Conservation (phyloP, 2,113 vertebrate species). For the Heterochromis multidens region DNA sequence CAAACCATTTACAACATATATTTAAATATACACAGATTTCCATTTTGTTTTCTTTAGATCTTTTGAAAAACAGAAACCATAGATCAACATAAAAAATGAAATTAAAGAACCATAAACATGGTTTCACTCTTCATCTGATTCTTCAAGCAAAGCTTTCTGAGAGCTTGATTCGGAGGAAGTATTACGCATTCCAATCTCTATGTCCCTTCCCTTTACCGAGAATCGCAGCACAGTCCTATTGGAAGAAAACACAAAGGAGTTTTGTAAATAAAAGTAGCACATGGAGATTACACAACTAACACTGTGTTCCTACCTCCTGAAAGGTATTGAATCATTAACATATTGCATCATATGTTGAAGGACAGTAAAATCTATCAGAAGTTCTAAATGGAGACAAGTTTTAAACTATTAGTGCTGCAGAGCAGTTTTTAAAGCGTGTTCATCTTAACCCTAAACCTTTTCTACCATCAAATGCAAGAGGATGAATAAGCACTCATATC, state of each 20-base stretch:
- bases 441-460: background rate
- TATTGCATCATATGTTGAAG: background rate
- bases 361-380: background rate
- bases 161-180: slow-evolving; percentile 36
- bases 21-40: background rate
- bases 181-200: slow-evolving; percentile 71
- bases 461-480: background rate
- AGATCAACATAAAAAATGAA: background rate
- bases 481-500: background rate
- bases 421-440: background rate
- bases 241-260: background rate
- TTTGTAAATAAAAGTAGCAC: background rate
- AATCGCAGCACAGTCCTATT: slow-evolving; percentile 46
- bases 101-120: background rate
- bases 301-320: no score
- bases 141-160: slow-evolving; percentile 76
- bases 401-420: background rate
- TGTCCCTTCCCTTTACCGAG: slow-evolving; percentile 3
- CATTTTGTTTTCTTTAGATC: background rate
- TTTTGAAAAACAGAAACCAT: background rate
- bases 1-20: background rate
- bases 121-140: slow-evolving; percentile 77
- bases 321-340: background rate
- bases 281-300: background rate
- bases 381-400: background rate